These are phyloP conservation scores for Phoebastria nigripes DNA, from an alignment of 2,797 vertebrate species.

Conservation along the genomic window DNA sequence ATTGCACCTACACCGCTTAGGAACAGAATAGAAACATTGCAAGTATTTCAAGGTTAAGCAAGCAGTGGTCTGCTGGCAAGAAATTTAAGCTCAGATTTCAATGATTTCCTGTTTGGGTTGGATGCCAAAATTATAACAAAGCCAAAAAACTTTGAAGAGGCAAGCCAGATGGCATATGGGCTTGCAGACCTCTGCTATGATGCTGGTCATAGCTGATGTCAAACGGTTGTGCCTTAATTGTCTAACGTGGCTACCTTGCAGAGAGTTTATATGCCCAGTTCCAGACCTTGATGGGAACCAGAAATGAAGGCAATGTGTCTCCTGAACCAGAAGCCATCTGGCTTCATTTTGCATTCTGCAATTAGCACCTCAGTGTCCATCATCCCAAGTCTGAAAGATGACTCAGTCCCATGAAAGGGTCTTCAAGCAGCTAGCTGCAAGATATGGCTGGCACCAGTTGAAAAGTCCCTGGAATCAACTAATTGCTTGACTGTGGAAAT, in stretches of 20 bases:
- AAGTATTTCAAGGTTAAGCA: not conserved
- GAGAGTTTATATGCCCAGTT: not conserved
- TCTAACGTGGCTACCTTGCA: not conserved
- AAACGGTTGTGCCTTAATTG: not conserved
- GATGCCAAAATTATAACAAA: not conserved
- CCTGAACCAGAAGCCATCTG: slow-evolving; percentile 5
- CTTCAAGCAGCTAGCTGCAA: not conserved
- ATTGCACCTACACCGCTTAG: not conserved
- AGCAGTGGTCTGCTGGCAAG: not conserved
- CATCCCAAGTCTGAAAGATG: not conserved
- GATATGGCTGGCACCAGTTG: not conserved
- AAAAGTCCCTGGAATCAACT: not conserved
- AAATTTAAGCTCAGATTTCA: not conserved
- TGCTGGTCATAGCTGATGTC: not conserved
- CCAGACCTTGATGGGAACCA: not conserved
- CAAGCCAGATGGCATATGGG: not conserved
- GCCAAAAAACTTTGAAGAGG: not conserved
- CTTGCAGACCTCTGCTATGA: not conserved
- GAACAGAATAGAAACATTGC: not conserved
- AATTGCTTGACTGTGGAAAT: not conserved
- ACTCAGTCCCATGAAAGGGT: not conserved
- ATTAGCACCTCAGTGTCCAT: not conserved
- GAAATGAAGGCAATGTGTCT: not conserved
- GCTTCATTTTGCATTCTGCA: not conserved
- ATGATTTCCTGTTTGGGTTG: not conserved